Evolutionary conservation across 2,888 invertebrate genomes (phyloP), one percentile per base, ranked within the genome.

Genomic region (Vandiemenella viatica): DNA sequence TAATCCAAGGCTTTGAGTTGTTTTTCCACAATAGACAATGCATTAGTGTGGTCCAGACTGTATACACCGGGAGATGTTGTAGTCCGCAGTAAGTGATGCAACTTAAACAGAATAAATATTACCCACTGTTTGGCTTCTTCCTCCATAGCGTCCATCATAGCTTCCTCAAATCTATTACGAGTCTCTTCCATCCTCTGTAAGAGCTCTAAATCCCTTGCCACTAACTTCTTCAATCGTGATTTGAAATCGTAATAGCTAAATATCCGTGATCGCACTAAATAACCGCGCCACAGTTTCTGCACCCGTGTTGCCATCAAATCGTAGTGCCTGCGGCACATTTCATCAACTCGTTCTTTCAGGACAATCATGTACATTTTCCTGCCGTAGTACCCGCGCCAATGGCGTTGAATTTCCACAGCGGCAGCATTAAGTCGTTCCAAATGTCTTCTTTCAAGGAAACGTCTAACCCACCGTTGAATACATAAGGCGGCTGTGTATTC

Each of bases 21-120:
- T n/a, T 32, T 32, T 4, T 32, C 32, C 32, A 32, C 10, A 32
- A 13, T n/a, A 32, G 32, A 32, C 16, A 43, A 10, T 21, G 13
- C 21, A 17, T 16, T 8, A 3, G n/a, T 20, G 2, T 5, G 17
- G 10, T 15, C 20, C 1, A n/a, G 40, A 41, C 47, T 47, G 41
- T 45, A 54, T 22, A 63, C 55, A 21, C 63, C 63, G 5, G 61
- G 57, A 10, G 26, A 46, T 2, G 48, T 32, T 5, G 55, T 45
- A 0, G 67, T 67, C 22, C 66, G 56, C 10, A 66, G 40, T 21
- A 65, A 55, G 57, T 68, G 67, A 55, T 67, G 68, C 18, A 64
- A 56, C 49, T 66, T 65, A 49, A 65, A 66, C 5, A 67, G 51
- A 19, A 61, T 58, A 48, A 57, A 56, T 22, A 64, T 44, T 18